Percentiles rank a stretch among this genome's conserved stretches.
phyloP scores from a whole-genome alignment of 1,140 invertebrate genomes.

The Drosophila sturtevanti region DNA sequence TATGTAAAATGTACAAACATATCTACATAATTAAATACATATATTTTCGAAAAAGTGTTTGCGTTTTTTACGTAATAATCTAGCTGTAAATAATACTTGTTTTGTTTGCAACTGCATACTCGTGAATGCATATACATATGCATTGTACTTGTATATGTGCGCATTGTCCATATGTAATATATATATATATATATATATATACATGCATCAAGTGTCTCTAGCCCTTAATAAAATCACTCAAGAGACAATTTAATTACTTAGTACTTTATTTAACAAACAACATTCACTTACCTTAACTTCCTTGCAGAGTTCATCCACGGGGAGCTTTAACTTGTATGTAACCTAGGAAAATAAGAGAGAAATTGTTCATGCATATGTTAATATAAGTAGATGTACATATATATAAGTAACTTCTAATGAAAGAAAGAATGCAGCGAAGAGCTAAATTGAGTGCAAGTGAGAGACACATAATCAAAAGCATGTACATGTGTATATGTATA shows the following conservation, averaged over 20 bases:
- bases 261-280: background rate
- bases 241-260: constrained; percentile 1
- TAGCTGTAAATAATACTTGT: background rate
- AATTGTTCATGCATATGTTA: constrained; percentile 12
- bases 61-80: constrained; percentile 17
- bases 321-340: constrained; percentile 89
- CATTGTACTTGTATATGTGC: background rate
- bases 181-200: background rate
- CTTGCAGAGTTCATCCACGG: constrained; percentile 91
- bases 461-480: too few species aligned
- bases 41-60: background rate
- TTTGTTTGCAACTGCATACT: background rate
- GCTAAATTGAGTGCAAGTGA: background rate
- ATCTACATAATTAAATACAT: background rate
- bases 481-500: too few species aligned
- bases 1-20: background rate
- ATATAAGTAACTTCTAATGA: background rate
- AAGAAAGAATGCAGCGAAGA: background rate
- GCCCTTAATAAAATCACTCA: constrained; percentile 10
- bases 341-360: constrained; percentile 52
- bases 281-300: constrained; percentile 90
- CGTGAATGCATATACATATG: background rate
- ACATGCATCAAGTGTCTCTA: background rate
- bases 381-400: background rate
- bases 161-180: background rate